A percentile compares a stretch with the other conserved stretches of the same genome.
These are phyloP conservation scores for Silurus lanzhouensis DNA, from an alignment of 2,797 vertebrate genomes.

Conservation along the genomic window DNA sequence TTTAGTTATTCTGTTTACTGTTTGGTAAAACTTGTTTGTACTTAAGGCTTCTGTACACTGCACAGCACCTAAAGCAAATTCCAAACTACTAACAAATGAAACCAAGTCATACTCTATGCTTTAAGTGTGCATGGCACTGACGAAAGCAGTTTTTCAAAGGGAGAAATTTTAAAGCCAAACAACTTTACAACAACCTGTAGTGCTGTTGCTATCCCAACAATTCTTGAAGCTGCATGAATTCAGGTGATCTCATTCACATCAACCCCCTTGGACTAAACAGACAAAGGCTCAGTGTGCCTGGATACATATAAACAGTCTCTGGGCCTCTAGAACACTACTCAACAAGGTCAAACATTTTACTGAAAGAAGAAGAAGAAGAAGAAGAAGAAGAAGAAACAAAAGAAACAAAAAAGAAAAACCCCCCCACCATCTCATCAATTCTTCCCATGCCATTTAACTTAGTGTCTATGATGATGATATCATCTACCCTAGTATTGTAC, in stretches of 20 bases:
- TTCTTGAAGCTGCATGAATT: slow-evolving; percentile 57
- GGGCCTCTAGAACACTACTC: slow-evolving; percentile 31
- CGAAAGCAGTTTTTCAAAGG: slow-evolving; percentile 51
- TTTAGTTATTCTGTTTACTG: neutral
- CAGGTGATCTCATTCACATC: slow-evolving; percentile 60
- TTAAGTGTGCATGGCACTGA: slow-evolving; percentile 12
- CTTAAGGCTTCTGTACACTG: neutral
- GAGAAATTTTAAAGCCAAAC: slow-evolving; percentile 61
- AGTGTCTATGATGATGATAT: neutral
- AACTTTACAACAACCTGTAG: slow-evolving; percentile 61
- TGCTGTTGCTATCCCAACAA: slow-evolving; percentile 74
- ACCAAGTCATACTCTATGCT: neutral
- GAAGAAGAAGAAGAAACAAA: neutral
- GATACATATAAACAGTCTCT: slow-evolving; percentile 33
- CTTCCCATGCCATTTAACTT: slow-evolving; percentile 2
- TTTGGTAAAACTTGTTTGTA: neutral
- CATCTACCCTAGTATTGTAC: slow-evolving; percentile 10
- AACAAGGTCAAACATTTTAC: slow-evolving; percentile 4
- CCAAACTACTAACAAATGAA: neutral
- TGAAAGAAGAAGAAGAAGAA: neutral
- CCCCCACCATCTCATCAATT: neutral
- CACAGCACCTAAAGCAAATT: neutral
- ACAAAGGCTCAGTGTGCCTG: slow-evolving; percentile 24
- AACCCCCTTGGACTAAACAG: slow-evolving; percentile 52
- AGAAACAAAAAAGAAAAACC: neutral